Evolutionary conservation across 92 coral and sea anemone species (phyloP).

Genomic region (Palythoa grandiflora): DNA sequence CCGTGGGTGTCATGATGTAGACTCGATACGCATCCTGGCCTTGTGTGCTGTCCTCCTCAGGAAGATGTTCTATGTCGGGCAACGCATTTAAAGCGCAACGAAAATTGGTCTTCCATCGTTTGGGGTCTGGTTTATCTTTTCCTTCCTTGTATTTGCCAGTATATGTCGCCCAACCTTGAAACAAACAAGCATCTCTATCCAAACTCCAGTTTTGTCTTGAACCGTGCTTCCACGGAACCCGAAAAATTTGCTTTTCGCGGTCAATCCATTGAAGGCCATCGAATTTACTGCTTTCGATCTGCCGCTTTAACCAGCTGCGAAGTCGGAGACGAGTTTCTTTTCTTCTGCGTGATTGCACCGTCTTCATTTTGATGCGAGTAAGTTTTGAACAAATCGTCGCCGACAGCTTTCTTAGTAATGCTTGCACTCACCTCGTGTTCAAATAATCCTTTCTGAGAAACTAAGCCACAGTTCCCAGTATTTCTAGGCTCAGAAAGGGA

Average conservation of each 20-base stretch:
- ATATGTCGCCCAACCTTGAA: conserved; percentile 73
- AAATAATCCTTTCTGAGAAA: conserved; percentile 8
- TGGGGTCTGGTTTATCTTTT: conserved; percentile 47
- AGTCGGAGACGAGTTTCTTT: conserved; percentile 56
- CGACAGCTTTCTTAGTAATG: neutral
- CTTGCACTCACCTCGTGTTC: neutral
- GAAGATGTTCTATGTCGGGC: conserved; percentile 62
- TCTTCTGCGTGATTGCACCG: neutral
- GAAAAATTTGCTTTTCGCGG: conserved; percentile 61
- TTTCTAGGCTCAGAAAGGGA: conserved; percentile 13
- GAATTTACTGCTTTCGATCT: conserved; percentile 64
- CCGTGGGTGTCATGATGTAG: conserved; percentile 48
- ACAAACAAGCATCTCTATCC: conserved; percentile 48
- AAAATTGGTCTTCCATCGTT: conserved; percentile 82
- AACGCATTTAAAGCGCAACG: conserved; percentile 79
- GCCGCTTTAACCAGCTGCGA: conserved; percentile 70
- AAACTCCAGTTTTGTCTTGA: conserved; percentile 61
- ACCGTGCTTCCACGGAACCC: conserved; percentile 81
- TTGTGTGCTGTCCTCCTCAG: conserved; percentile 51
- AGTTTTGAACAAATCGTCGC: neutral
- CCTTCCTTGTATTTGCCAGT: conserved; percentile 68
- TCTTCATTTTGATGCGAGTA: neutral
- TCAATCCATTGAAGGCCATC: conserved; percentile 74
- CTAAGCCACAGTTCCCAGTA: neutral
- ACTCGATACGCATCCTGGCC: conserved; percentile 66